Conservation (phyloP, 2,113 vertebrate species). For the Noturus placidus region DNA sequence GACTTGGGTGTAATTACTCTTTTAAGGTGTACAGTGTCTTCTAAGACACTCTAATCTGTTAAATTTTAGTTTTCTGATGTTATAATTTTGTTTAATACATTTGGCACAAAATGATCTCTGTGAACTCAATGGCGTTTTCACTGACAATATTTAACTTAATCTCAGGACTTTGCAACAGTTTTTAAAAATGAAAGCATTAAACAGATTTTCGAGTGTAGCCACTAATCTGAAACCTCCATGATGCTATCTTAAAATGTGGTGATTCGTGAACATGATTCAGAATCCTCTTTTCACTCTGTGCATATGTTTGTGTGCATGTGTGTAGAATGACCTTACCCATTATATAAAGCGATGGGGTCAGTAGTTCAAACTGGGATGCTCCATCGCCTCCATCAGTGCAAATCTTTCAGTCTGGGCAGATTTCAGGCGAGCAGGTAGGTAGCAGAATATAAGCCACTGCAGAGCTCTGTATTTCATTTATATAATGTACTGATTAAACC, state of each 20-base stretch:
- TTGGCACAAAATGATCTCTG: background rate
- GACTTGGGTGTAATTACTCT: too few species aligned
- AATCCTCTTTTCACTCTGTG: slow-evolving; percentile 65
- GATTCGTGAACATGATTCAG: slow-evolving; percentile 71
- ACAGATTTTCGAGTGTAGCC: background rate
- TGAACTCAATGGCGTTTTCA: background rate
- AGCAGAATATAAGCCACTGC: slow-evolving; percentile 27
- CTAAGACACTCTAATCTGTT: too few species aligned
- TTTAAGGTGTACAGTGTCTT: background rate
- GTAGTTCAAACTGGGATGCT: slow-evolving; percentile 62
- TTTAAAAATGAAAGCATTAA: slow-evolving; percentile 13
- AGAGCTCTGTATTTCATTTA: slow-evolving; percentile 61
- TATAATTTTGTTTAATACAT: background rate
- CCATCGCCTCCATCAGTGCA: slow-evolving; percentile 68
- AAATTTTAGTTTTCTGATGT: background rate
- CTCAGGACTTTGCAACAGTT: background rate
- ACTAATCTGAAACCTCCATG: background rate
- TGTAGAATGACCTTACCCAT: slow-evolving; percentile 26
- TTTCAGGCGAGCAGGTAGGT: slow-evolving; percentile 53
- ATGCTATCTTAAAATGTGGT: slow-evolving; percentile 61
- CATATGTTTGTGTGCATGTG: slow-evolving; percentile 22
- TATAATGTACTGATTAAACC: slow-evolving; percentile 65
- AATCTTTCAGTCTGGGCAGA: slow-evolving; percentile 61
- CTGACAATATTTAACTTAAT: background rate
- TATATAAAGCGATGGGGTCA: slow-evolving; percentile 54